These are phyloP conservation scores for Siniperca undulata DNA, from an alignment of 2,797 vertebrate species.

Conservation along the genomic window DNA sequence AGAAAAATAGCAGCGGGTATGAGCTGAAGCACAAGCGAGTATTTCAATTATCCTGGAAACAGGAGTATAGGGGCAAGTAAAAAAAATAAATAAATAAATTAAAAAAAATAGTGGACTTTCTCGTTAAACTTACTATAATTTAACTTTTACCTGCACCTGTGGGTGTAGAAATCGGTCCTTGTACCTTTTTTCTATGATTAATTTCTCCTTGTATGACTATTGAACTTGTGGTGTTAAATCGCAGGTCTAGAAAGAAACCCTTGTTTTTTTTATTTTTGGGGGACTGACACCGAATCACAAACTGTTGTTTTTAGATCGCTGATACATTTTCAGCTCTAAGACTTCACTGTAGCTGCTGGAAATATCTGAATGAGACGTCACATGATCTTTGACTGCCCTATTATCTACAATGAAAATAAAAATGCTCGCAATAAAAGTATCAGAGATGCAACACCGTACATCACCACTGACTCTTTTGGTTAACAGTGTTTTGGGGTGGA, in stretches of 20 bases:
- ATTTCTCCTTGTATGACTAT: background rate
- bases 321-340: background rate
- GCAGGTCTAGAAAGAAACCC: background rate
- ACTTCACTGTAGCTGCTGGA: slow-evolving; percentile 12
- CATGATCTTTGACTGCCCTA: background rate
- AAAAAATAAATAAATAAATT: too few relatives aligned
- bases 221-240: background rate
- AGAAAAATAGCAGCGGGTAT: too few relatives aligned
- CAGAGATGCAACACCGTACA: background rate
- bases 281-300: background rate
- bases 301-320: background rate
- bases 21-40: too few relatives aligned
- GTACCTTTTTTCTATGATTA: background rate
- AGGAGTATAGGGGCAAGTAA: too few relatives aligned
- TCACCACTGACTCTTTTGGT: background rate
- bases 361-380: background rate
- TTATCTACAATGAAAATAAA: background rate
- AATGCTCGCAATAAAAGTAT: background rate
- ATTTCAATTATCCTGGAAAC: too few relatives aligned
- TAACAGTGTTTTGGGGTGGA: slow-evolving; percentile 1
- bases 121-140: too few relatives aligned
- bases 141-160: background rate
- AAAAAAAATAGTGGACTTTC: background rate
- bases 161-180: background rate
- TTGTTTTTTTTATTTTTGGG: too few relatives aligned